Percentiles rank a stretch among this genome's conserved stretches.
These are phyloP conservation scores for Ia io DNA, from an alignment of 2,113 vertebrate species.

Conservation along the genomic window DNA sequence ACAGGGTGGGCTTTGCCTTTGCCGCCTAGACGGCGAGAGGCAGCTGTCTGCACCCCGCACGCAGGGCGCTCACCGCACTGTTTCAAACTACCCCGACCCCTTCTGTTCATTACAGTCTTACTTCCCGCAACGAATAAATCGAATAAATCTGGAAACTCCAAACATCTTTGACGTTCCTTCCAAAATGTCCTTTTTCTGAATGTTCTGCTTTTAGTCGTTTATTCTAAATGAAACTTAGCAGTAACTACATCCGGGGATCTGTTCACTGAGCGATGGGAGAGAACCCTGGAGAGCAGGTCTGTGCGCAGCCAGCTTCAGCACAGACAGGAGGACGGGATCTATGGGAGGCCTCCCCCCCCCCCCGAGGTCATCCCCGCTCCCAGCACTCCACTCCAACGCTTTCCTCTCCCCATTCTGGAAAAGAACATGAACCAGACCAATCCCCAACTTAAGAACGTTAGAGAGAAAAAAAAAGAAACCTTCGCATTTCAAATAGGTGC, in stretches of 20 bases:
- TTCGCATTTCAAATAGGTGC: neutral
- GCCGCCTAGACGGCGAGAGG: constrained; percentile 53
- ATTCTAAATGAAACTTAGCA: neutral
- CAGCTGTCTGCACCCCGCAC: neutral
- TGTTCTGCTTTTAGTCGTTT: neutral
- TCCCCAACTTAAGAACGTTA: neutral
- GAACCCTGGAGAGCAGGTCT: neutral
- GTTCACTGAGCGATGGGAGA: too few relatives aligned
- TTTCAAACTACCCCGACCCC: neutral
- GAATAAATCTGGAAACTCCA: neutral
- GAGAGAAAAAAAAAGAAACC: neutral
- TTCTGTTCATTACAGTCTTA: neutral
- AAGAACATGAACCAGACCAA: neutral
- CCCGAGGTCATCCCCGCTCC: neutral
- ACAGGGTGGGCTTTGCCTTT: constrained; percentile 77
- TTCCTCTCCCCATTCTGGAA: neutral
- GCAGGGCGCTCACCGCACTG: neutral
- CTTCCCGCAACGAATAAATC: neutral
- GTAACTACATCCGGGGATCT: neutral
- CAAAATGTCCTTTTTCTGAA: neutral
- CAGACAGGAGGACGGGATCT: neutral
- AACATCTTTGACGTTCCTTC: neutral
- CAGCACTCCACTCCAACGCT: neutral
- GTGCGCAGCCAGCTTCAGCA: too few relatives aligned
- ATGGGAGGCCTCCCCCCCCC: too few relatives aligned